Percentiles rank a stretch among this genome's conserved stretches.
Evolutionary conservation across 1,140 invertebrate genomes (phyloP).

Genomic region (Lepidurus packardi): DNA sequence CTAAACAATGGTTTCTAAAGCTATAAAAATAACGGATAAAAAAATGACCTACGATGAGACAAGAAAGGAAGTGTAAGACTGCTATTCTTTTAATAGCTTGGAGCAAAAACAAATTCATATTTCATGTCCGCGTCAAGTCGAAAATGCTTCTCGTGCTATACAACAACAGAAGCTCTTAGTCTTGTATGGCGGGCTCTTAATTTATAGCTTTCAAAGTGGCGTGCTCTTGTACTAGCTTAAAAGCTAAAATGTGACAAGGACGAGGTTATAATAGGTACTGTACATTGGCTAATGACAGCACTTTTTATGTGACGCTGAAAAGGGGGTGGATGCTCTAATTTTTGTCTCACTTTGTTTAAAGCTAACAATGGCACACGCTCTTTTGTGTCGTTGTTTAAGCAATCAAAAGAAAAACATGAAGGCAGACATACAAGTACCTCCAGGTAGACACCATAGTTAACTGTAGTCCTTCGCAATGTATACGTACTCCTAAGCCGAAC

Average conservation of each 20-base stretch:
- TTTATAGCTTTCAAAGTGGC: conserved; percentile 10
- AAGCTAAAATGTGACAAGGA: neutral
- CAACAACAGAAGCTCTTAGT: conserved; percentile 12
- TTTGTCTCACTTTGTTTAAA: neutral
- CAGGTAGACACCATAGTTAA: neutral
- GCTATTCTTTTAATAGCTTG: neutral
- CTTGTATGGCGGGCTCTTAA: conserved; percentile 9
- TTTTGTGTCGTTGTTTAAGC: neutral
- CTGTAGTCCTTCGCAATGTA: neutral
- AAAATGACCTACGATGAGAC: neutral
- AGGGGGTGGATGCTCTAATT: neutral
- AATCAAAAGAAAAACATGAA: neutral
- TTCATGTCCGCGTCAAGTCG: conserved; percentile 8
- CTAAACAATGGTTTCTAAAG: neutral
- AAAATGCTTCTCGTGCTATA: conserved; percentile 2
- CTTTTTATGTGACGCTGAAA: neutral
- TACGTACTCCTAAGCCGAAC: neutral
- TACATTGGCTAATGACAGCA: neutral
- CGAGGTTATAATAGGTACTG: neutral
- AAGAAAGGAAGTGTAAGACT: neutral
- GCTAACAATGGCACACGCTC: neutral
- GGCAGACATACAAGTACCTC: neutral
- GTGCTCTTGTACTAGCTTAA: neutral
- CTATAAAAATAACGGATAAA: neutral
- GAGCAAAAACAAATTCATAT: conserved; percentile 16